Evolutionary conservation across 2,113 vertebrate species (phyloP).

Genomic region (Poicephalus meyeri): DNA sequence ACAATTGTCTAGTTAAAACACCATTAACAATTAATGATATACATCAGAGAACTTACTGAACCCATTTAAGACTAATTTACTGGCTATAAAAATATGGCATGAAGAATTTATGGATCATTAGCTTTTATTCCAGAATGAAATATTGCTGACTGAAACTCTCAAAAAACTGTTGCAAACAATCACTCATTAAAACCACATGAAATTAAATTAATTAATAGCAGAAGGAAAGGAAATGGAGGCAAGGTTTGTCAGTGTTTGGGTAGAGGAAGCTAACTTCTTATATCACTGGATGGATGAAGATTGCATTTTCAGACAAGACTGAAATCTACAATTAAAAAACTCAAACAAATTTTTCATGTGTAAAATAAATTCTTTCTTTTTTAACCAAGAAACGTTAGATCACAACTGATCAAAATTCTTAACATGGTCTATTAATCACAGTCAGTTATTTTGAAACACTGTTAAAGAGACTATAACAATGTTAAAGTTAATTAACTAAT

Average conservation of each 20-base stretch:
- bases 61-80: slow-evolving; percentile 85
- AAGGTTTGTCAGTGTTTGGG: slow-evolving; percentile 46
- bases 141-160: slow-evolving; percentile 72
- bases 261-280: slow-evolving; percentile 47
- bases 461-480: slow-evolving; percentile 71
- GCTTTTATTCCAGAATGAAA: slow-evolving; percentile 78
- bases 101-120: slow-evolving; percentile 85
- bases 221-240: background rate
- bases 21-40: slow-evolving; percentile 83
- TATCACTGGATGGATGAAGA: slow-evolving; percentile 65
- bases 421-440: slow-evolving; percentile 75
- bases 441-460: slow-evolving; percentile 72
- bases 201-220: slow-evolving; percentile 60
- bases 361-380: slow-evolving; percentile 67
- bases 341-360: slow-evolving; percentile 68
- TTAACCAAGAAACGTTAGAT: slow-evolving; percentile 56
- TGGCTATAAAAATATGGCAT: slow-evolving; percentile 84
- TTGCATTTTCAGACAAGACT: slow-evolving; percentile 74
- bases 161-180: slow-evolving; percentile 72
- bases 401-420: slow-evolving; percentile 74
- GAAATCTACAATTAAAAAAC: slow-evolving; percentile 75
- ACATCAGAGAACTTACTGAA: slow-evolving; percentile 79
- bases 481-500: slow-evolving; percentile 78
- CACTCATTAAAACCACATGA: slow-evolving; percentile 62
- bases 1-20: slow-evolving; percentile 81